Conservation (phyloP, 2,797 vertebrate genomes). For the Sciurus carolinensis region DNA sequence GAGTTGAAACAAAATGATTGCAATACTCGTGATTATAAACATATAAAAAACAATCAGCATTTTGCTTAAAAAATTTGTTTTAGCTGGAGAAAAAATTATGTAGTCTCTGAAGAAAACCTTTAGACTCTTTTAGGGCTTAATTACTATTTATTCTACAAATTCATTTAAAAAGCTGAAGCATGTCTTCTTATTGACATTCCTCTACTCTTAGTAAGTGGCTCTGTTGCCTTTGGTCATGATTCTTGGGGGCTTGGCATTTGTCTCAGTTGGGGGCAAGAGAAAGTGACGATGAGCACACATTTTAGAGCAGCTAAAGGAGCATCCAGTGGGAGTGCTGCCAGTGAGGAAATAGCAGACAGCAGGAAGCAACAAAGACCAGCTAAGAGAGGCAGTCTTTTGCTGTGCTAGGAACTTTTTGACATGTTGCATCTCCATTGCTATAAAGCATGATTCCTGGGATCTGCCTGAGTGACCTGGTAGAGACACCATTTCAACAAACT, state of each 20-base stretch:
- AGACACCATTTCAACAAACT: background rate
- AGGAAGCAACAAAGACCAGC: background rate
- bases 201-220: background rate
- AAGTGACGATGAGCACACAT: background rate
- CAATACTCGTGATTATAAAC: background rate
- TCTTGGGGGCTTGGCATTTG: background rate
- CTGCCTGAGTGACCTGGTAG: background rate
- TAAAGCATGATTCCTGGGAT: background rate
- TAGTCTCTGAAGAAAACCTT: slow-evolving; percentile 30
- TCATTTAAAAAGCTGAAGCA: background rate
- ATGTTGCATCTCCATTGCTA: background rate
- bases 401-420: background rate
- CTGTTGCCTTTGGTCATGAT: background rate
- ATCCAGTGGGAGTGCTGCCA: background rate
- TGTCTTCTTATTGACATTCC: background rate
- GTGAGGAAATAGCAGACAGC: background rate
- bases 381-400: background rate
- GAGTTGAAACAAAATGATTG: slow-evolving; percentile 43
- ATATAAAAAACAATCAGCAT: background rate
- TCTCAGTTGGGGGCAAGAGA: background rate
- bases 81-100: background rate
- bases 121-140: background rate
- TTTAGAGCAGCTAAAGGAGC: background rate
- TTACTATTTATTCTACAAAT: slow-evolving; percentile 2
- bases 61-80: slow-evolving; percentile 48